Percentiles rank a stretch among this genome's conserved stretches.
phyloP scores from a whole-genome alignment of 2,888 invertebrate genomes.

The Noctua pronuba region DNA sequence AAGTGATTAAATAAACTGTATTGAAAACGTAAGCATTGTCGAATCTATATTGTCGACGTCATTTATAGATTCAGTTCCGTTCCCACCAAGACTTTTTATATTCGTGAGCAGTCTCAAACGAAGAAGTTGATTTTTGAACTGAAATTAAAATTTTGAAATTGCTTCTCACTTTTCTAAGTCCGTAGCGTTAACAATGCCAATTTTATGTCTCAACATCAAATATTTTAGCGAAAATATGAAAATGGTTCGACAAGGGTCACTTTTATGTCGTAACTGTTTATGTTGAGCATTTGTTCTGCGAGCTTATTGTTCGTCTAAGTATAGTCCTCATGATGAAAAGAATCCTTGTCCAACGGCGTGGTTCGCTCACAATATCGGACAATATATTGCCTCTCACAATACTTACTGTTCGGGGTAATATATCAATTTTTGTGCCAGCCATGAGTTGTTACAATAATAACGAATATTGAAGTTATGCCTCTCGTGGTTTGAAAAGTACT shows the following conservation, averaged over 20 bases:
- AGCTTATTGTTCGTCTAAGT: constrained; percentile 30
- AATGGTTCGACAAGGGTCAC: constrained; percentile 33
- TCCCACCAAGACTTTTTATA: not conserved
- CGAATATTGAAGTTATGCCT: constrained; percentile 10
- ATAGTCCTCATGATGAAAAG: constrained; percentile 41
- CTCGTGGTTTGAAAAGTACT: constrained; percentile 4
- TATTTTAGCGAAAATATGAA: constrained; percentile 26
- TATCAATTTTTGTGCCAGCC: constrained; percentile 12
- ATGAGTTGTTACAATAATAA: constrained; percentile 22
- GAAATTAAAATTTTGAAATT: constrained; percentile 17
- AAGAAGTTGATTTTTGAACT: constrained; percentile 2
- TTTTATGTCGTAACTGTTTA: constrained; percentile 29
- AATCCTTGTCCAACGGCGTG: constrained; percentile 11
- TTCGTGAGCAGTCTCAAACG: not conserved
- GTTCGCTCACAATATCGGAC: constrained; percentile 28
- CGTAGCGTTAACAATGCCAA: not conserved
- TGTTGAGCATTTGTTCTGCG: constrained; percentile 34
- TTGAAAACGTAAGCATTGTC: not conserved
- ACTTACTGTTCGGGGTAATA: constrained; percentile 15
- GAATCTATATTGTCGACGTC: not conserved
- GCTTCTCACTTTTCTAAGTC: constrained; percentile 7
- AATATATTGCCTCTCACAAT: constrained; percentile 39
- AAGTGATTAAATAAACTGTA: not conserved
- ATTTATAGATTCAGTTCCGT: constrained; percentile 14
- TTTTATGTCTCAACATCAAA: constrained; percentile 15